These are phyloP conservation scores for Rhinichthys klamathensis DNA, from an alignment of 2,113 vertebrate genomes.

Conservation along the genomic window DNA sequence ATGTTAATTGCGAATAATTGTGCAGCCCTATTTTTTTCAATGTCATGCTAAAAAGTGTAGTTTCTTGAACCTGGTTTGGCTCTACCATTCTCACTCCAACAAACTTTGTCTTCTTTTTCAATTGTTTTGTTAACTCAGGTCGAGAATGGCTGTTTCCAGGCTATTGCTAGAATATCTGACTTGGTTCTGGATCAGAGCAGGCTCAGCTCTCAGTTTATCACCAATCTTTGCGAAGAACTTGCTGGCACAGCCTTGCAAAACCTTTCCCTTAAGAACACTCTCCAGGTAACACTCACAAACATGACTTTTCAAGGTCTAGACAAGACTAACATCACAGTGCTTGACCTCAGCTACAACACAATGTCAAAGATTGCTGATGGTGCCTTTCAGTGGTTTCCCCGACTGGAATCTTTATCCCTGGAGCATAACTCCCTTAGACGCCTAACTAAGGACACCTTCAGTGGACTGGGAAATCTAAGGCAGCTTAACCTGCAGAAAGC, in stretches of 20 bases:
- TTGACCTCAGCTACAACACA: slow-evolving; percentile 84
- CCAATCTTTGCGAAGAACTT: slow-evolving; percentile 81
- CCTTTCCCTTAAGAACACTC: slow-evolving; percentile 78
- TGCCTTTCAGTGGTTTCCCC: slow-evolving; percentile 82
- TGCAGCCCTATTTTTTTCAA: neutral
- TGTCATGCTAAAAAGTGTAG: neutral
- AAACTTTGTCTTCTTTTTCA: neutral
- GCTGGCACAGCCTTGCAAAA: slow-evolving; percentile 75
- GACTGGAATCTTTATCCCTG: slow-evolving; percentile 79
- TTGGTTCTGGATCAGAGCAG: slow-evolving; percentile 79
- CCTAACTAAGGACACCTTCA: slow-evolving; percentile 77
- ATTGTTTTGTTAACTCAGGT: slow-evolving; percentile 73
- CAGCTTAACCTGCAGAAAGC: slow-evolving; percentile 79
- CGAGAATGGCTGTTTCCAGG: slow-evolving; percentile 79
- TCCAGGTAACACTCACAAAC: slow-evolving; percentile 70
- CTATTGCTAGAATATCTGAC: slow-evolving; percentile 76
- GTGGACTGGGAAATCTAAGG: slow-evolving; percentile 81
- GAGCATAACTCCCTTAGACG: slow-evolving; percentile 76
- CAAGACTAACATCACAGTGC: slow-evolving; percentile 77
- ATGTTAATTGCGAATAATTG: no score
- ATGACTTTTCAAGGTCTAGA: slow-evolving; percentile 80
- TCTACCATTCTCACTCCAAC: neutral
- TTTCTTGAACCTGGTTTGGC: neutral
- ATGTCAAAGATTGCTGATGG: slow-evolving; percentile 73
- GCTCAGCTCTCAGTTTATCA: slow-evolving; percentile 63